Base-by-base conservation (phyloP, 2,888 invertebrate genomes). In the Pristionchus fissidentatus region DNA sequence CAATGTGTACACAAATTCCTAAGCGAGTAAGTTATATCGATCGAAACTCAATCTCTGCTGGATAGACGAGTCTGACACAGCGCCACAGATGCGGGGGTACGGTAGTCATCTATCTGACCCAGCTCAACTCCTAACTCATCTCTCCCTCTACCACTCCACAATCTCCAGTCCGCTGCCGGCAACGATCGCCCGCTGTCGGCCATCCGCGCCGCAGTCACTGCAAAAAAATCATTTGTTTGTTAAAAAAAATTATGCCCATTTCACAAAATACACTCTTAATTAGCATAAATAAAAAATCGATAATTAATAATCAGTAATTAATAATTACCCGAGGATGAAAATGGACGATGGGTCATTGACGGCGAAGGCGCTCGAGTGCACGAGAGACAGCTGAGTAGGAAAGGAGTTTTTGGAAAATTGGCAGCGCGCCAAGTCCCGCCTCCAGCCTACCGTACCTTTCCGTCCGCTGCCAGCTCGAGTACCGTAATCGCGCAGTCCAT, bases 401-500 rank as follows among this genome's bases (percentile, higher is more conserved):
- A 29, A 52, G 15, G 15, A n/a, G 52, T 13, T 22, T 15, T 29
- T n/a, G n/a, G 35, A 10, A 35, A 35, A 7, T 35, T 62, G 19
- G n/a, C 57, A 3, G 5, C 3, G n/a, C 4, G 26, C 57, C 57
- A 29, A 57, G 13, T 57, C 13, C 57, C n/a, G 57, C 57, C 57
- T 22, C 26, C 8, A 1, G 8, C 10, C 57, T 62, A 70, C 41
- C 70, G 70, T 70, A 70, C 70, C 70, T 70, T 43, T 62, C 62
- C 35, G n/a, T 10, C 22, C 22, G 55, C 41, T 41, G 1, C 41
- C 7, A 7, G n/a, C 70, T 70, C 70, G 10, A 70, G 8, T 26
- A 70, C 70, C 8, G 70, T 41, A 70, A 70, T 26, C 26, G 70
- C 26, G 70, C 70, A 70, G 70, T 70, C 70, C 70, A 70, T 70